Percentiles rank a stretch among this genome's conserved stretches.
Conservation (phyloP, 2,888 invertebrate species). For the Pterobdella sp. region DNA sequence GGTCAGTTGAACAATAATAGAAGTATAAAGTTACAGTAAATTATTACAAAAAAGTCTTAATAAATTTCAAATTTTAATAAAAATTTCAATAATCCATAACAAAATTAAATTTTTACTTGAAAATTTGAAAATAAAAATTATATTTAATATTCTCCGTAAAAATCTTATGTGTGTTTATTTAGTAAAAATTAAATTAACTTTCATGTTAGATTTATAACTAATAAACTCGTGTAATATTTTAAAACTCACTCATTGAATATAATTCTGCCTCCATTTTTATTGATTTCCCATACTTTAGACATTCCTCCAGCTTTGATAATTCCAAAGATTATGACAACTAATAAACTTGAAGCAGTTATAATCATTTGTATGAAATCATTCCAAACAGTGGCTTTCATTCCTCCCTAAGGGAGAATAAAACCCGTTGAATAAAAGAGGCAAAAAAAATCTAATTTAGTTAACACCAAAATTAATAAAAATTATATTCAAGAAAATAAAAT, state of each 20-base stretch:
- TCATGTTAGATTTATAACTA: background rate
- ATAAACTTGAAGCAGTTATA: background rate
- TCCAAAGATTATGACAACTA: background rate
- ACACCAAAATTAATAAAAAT: background rate
- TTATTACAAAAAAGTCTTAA: no score
- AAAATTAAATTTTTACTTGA: no score
- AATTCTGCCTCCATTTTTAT: background rate
- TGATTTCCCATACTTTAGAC: background rate
- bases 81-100: no score
- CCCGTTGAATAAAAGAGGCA: no score
- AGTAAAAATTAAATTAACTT: no score
- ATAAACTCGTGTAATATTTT: background rate
- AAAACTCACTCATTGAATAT: background rate
- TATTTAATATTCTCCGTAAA: no score
- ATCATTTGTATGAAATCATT: background rate
- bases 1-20: no score
- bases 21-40: no score
- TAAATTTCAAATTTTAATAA: no score
- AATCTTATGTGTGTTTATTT: no score
- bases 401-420: conserved; percentile 1
- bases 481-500: background rate
- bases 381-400: conserved; percentile 24
- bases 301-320: background rate
- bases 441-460: no score
- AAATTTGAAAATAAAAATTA: no score